These are phyloP conservation scores for Enteromius mattozi DNA, from an alignment of 2,797 vertebrate species.

Conservation along the genomic window DNA sequence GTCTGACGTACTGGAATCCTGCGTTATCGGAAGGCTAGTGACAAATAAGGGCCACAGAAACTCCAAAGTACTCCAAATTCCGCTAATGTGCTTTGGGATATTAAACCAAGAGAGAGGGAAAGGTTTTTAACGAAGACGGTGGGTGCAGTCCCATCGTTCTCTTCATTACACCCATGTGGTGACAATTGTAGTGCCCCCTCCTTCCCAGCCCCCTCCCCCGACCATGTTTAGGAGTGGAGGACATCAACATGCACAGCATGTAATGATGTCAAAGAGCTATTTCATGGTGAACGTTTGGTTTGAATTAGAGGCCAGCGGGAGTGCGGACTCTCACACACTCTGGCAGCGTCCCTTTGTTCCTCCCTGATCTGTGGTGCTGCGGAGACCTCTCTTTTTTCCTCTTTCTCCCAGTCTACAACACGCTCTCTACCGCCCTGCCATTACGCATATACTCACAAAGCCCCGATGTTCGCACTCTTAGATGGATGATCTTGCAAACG, in stretches of 20 bases:
- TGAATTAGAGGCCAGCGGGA: conserved; percentile 71
- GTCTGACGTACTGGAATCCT: conserved; percentile 21
- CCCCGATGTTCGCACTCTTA: conserved; percentile 38
- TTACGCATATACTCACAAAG: conserved; percentile 45
- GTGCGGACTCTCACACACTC: conserved; percentile 61
- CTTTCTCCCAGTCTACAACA: conserved; percentile 38
- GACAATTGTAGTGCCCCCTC: conserved; percentile 56
- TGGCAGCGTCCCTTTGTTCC: conserved; percentile 63
- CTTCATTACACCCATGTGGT: conserved; percentile 60
- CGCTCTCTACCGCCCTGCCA: conserved; percentile 33
- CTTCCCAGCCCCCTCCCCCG: conserved; percentile 35
- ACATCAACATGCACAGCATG: conserved; percentile 69
- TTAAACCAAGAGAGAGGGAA: conserved; percentile 33
- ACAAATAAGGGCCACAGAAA: conserved; percentile 43
- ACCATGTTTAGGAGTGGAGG: conserved; percentile 60
- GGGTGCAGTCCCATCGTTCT: conserved; percentile 40
- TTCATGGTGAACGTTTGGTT: conserved; percentile 70
- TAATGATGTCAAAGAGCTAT: conserved; percentile 70
- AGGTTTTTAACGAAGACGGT: conserved; percentile 48
- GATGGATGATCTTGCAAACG: conserved; percentile 40
- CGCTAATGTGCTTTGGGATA: conserved; percentile 41
- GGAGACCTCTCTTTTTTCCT: conserved; percentile 55
- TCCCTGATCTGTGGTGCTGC: conserved; percentile 59
- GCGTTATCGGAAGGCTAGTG: conserved; percentile 19
- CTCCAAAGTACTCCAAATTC: conserved; percentile 38